A percentile compares a stretch with the other conserved stretches of the same genome.
These are phyloP conservation scores for Andrena dorsata DNA, from an alignment of 2,888 invertebrate species.

Conservation along the genomic window DNA sequence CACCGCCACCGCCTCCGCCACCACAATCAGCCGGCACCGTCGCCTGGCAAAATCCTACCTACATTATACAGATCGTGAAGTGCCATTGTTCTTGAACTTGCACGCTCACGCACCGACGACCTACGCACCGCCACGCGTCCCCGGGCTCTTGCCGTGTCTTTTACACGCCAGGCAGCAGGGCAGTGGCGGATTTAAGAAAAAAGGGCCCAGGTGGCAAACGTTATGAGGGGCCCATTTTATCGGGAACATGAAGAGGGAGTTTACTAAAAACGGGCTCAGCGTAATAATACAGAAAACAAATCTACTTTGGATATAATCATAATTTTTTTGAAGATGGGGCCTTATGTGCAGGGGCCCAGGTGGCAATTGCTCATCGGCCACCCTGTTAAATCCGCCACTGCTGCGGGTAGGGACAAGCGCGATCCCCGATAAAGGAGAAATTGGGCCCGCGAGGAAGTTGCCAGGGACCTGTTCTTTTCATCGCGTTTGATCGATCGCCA, in stretches of 20 bases:
- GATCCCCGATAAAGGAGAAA: slow-evolving; percentile 54
- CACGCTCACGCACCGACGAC: slow-evolving; percentile 74
- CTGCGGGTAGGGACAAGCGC: too few relatives aligned
- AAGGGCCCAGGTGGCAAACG: too few relatives aligned
- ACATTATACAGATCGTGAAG: slow-evolving; percentile 80
- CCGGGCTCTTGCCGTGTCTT: slow-evolving; percentile 11
- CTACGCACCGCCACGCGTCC: slow-evolving; percentile 55
- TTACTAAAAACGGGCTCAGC: too few relatives aligned
- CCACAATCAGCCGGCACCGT: slow-evolving; percentile 63
- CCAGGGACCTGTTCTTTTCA: slow-evolving; percentile 18
- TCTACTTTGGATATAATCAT: too few relatives aligned
- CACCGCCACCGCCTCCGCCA: slow-evolving; percentile 60
- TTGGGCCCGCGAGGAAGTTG: slow-evolving; percentile 26
- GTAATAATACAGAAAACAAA: too few relatives aligned
- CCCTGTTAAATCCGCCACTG: too few relatives aligned
- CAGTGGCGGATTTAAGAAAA: too few relatives aligned
- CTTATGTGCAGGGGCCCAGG: too few relatives aligned
- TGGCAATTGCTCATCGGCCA: too few relatives aligned
- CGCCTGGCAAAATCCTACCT: slow-evolving; percentile 78
- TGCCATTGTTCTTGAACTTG: slow-evolving; percentile 84
- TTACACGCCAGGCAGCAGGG: slow-evolving; percentile 13
- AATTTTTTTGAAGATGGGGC: too few relatives aligned
- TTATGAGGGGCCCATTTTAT: too few relatives aligned
- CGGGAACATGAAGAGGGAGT: too few relatives aligned
- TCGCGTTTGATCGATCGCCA: slow-evolving; percentile 34